Evolutionary conservation across 2,888 invertebrate genomes (phyloP).

Genomic region (Drosophila anomalipes): DNA sequence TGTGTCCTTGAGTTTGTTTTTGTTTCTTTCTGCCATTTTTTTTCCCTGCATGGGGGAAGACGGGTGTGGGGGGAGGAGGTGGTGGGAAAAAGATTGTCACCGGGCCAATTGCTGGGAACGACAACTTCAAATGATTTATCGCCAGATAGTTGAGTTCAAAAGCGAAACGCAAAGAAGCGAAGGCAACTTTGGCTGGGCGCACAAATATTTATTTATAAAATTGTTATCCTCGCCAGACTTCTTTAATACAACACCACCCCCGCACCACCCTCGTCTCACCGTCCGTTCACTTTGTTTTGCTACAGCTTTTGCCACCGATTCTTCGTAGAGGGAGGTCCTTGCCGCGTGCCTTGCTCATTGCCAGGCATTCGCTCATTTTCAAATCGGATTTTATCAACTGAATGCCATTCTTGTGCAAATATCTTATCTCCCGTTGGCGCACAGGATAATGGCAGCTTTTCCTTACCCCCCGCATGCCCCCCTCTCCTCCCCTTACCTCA

Average conservation of each 20-base stretch:
- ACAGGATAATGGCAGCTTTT: conserved; percentile 77
- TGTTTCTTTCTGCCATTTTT: conserved; percentile 5
- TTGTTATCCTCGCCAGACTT: conserved; percentile 74
- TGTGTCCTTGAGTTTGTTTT: conserved; percentile 53
- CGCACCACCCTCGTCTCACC: not conserved
- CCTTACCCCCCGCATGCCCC: conserved; percentile 5
- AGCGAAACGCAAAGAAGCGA: conserved; percentile 66
- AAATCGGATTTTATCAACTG: conserved; percentile 83
- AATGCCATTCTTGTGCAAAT: conserved; percentile 83
- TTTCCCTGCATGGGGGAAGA: not conserved
- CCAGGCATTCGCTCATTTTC: conserved; percentile 84
- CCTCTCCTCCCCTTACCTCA: too few species aligned
- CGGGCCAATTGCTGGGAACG: conserved; percentile 72
- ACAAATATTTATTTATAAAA: conserved; percentile 80
- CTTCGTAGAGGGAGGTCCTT: conserved; percentile 31
- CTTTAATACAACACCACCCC: conserved; percentile 15
- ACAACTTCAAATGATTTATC: conserved; percentile 81
- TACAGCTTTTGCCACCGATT: conserved; percentile 37
- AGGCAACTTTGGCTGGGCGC: conserved; percentile 60
- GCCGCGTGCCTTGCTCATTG: conserved; percentile 66
- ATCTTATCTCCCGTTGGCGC: conserved; percentile 76
- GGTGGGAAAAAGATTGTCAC: conserved; percentile 66
- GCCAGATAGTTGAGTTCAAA: conserved; percentile 79
- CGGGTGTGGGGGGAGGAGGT: not conserved
- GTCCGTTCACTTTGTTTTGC: conserved; percentile 49